Conservation (phyloP, 2,888 invertebrate genomes). For the Drosophila monieri region DNA sequence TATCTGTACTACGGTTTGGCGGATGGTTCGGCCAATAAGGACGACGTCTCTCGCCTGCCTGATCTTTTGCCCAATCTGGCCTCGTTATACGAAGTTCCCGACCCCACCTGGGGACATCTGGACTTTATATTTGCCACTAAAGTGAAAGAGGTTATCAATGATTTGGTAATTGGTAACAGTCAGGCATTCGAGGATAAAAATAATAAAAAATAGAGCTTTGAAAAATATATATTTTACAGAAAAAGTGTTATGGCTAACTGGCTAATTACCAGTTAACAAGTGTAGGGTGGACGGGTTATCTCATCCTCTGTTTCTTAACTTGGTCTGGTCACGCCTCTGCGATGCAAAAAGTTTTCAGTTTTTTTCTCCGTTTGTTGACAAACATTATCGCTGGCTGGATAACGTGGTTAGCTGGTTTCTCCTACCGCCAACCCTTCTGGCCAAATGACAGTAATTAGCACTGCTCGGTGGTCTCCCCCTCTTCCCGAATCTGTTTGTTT, state of each 20-base stretch:
- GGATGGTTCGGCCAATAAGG: slow-evolving; percentile 67
- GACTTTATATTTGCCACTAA: slow-evolving; percentile 77
- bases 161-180: slow-evolving; percentile 61
- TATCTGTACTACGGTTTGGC: slow-evolving; percentile 70
- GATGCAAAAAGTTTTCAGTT: slow-evolving; percentile 21
- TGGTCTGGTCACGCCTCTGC: slow-evolving; percentile 25
- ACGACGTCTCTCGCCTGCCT: slow-evolving; percentile 62
- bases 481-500: slow-evolving; percentile 21
- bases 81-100: slow-evolving; percentile 62
- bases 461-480: slow-evolving; percentile 7
- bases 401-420: slow-evolving; percentile 50
- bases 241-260: neutral
- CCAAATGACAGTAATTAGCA: slow-evolving; percentile 65
- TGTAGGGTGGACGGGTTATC: slow-evolving; percentile 34
- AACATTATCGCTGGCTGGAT: slow-evolving; percentile 56
- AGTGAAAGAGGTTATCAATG: slow-evolving; percentile 71
- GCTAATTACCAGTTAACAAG: slow-evolving; percentile 50
- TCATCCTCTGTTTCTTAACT: slow-evolving; percentile 9
- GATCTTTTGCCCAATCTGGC: slow-evolving; percentile 54
- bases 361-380: slow-evolving; percentile 50
- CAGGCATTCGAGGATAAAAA: slow-evolving; percentile 54
- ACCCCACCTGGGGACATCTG: slow-evolving; percentile 77
- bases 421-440: slow-evolving; percentile 7
- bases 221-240: neutral
- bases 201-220: neutral